phyloP scores from a whole-genome alignment of 2,888 invertebrate species.

The Scaptomyza polygonia region DNA sequence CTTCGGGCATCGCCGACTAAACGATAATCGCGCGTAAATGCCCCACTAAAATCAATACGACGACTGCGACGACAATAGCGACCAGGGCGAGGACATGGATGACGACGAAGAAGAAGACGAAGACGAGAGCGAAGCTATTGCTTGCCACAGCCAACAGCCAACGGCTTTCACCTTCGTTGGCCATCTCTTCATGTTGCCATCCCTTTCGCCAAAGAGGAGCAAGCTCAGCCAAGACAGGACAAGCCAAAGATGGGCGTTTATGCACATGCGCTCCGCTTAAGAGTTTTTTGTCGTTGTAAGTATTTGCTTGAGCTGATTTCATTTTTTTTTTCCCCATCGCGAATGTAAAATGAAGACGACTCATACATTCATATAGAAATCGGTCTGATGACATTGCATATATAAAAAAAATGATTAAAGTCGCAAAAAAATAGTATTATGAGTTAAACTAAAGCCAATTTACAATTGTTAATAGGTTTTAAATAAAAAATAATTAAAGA shows the following conservation, averaged over 20 bases:
- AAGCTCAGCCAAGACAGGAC: slow-evolving; percentile 18
- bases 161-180: slow-evolving; percentile 64
- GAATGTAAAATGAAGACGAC: slow-evolving; percentile 12
- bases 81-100: slow-evolving; percentile 9
- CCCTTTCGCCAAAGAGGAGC: slow-evolving; percentile 46
- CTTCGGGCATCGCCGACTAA: slow-evolving; percentile 82
- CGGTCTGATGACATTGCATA: neutral
- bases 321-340: slow-evolving; percentile 9
- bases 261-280: slow-evolving; percentile 76
- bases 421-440: neutral
- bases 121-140: slow-evolving; percentile 29
- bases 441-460: too few species aligned
- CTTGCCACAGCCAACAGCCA: slow-evolving; percentile 37
- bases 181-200: slow-evolving; percentile 52
- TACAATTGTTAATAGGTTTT: too few species aligned
- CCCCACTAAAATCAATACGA: slow-evolving; percentile 84
- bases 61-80: slow-evolving; percentile 56
- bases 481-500: too few species aligned
- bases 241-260: slow-evolving; percentile 65
- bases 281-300: slow-evolving; percentile 12
- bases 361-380: slow-evolving; percentile 13
- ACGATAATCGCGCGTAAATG: slow-evolving; percentile 84
- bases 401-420: slow-evolving; percentile 1
- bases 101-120: slow-evolving; percentile 20
- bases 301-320: slow-evolving; percentile 25